A percentile compares a stretch with the other conserved stretches of the same genome.
phyloP scores from a whole-genome alignment of 2,888 invertebrate genomes.

The Nomada fucata region DNA sequence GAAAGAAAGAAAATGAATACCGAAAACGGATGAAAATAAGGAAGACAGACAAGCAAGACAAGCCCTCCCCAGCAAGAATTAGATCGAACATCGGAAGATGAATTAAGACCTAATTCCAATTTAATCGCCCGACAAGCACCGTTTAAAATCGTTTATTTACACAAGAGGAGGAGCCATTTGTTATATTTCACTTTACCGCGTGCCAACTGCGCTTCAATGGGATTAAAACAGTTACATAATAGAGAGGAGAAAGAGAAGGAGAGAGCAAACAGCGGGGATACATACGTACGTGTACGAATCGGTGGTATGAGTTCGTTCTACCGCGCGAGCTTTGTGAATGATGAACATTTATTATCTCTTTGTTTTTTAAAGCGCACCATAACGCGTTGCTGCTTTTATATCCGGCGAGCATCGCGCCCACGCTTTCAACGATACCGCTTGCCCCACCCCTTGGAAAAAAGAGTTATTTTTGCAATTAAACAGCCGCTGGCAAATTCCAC shows the following conservation, averaged over 20 bases:
- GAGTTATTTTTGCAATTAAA: constrained; percentile 10
- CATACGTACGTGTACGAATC: constrained; percentile 22
- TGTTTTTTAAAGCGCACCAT: constrained; percentile 24
- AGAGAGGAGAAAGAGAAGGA: background rate
- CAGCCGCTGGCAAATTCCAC: constrained; percentile 16
- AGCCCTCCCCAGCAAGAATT: too few relatives aligned
- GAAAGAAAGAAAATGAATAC: too few relatives aligned
- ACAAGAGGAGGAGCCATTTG: constrained; percentile 28
- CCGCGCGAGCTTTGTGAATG: constrained; percentile 50
- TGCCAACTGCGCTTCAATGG: constrained; percentile 20
- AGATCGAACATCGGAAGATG: too few relatives aligned
- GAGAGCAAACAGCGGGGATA: background rate
- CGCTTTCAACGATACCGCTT: constrained; percentile 7
- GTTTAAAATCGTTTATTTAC: constrained; percentile 21
- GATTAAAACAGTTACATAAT: constrained; percentile 55
- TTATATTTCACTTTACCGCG: constrained; percentile 43
- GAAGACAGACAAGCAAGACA: too few relatives aligned
- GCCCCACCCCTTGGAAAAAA: background rate
- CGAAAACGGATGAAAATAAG: too few relatives aligned
- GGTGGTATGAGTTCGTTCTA: constrained; percentile 62
- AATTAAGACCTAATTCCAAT: too few relatives aligned
- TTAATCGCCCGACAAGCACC: background rate
- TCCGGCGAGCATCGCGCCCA: constrained; percentile 30
- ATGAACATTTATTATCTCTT: constrained; percentile 58
- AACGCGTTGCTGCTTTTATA: constrained; percentile 35